phyloP scores from a whole-genome alignment of 1,140 invertebrate genomes.

The Orchestia grillus region DNA sequence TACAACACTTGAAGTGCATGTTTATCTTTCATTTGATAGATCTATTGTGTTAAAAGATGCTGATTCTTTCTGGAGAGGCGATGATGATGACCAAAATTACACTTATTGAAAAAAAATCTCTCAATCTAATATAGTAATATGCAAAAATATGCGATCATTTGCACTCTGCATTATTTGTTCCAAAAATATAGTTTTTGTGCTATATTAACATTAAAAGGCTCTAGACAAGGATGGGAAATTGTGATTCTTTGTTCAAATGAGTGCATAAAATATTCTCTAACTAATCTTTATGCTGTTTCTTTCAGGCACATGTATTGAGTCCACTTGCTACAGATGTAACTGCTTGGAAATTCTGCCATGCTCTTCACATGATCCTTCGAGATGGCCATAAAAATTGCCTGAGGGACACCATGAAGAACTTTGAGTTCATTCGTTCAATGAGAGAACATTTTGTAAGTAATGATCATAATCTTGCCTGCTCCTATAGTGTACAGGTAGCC shows the following conservation, averaged over 20 bases:
- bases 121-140: neutral
- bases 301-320: neutral
- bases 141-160: neutral
- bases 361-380: slow-evolving; percentile 57
- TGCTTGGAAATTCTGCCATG: slow-evolving; percentile 60
- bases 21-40: neutral
- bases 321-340: slow-evolving; percentile 55
- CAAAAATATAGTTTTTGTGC: no score
- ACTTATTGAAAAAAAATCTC: neutral
- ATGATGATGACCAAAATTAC: neutral
- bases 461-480: neutral
- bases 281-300: neutral
- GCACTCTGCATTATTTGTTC: neutral
- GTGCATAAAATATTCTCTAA: neutral
- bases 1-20: neutral
- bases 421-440: slow-evolving; percentile 11
- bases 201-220: neutral
- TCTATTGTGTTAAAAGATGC: neutral
- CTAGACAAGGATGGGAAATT: neutral
- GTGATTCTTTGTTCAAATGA: neutral
- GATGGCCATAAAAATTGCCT: slow-evolving; percentile 58
- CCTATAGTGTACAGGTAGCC: neutral
- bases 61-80: neutral
- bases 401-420: slow-evolving; percentile 17
- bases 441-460: slow-evolving; percentile 43